These are phyloP conservation scores for Mus minutoides DNA, from an alignment of 2,797 vertebrate species.

Conservation along the genomic window DNA sequence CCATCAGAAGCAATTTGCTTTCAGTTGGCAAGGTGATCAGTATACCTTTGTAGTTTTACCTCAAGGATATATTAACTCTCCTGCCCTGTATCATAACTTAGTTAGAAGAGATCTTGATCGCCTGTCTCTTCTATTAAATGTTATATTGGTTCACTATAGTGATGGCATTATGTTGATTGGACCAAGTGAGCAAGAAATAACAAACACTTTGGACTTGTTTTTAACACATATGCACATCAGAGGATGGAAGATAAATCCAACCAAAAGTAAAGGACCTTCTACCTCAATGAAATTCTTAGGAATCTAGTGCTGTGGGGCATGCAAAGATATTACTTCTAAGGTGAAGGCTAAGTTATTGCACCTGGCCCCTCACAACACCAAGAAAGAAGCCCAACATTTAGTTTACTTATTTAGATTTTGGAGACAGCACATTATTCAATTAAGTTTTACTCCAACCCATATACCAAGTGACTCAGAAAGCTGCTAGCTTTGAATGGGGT, in stretches of 20 bases:
- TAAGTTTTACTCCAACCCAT: not conserved
- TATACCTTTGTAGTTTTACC: not conserved
- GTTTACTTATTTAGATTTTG: not conserved
- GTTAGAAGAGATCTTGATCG: not conserved
- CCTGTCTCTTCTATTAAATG: not conserved
- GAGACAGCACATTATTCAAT: not conserved
- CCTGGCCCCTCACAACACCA: not conserved
- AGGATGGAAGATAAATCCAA: not conserved
- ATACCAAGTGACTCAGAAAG: not conserved
- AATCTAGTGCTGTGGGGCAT: not conserved
- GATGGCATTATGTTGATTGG: not conserved
- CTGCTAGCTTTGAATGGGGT: not conserved
- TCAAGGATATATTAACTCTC: not conserved
- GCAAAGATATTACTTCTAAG: not conserved
- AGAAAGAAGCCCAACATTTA: not conserved
- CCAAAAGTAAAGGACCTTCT: not conserved
- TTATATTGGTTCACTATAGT: not conserved
- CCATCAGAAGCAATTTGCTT: not conserved
- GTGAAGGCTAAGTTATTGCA: not conserved
- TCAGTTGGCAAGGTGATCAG: not conserved
- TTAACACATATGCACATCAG: not conserved
- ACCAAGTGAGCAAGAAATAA: not conserved
- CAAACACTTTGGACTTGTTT: not conserved
- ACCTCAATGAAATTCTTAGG: not conserved
- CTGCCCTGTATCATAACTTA: not conserved